Evolutionary conservation across 1,140 invertebrate species (phyloP).

Genomic region (Lerema accius): DNA sequence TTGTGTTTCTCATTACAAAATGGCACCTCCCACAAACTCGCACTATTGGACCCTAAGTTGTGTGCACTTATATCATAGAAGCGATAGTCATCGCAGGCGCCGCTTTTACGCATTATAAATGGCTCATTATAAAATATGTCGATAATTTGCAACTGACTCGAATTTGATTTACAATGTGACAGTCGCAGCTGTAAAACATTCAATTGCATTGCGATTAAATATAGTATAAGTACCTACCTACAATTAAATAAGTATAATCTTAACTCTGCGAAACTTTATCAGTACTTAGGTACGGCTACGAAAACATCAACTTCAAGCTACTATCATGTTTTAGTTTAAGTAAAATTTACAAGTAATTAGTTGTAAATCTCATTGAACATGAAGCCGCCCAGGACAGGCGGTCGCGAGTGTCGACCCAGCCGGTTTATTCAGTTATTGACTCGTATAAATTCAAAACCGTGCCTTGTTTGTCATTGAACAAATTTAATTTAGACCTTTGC

Average conservation of each 20-base stretch:
- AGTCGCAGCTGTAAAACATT: background rate
- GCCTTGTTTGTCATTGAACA: slow-evolving; percentile 23
- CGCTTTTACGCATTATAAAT: slow-evolving; percentile 30
- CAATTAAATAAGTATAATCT: background rate
- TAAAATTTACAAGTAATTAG: slow-evolving; percentile 32
- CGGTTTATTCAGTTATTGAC: slow-evolving; percentile 5
- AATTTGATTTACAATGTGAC: slow-evolving; percentile 15
- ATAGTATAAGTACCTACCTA: too few relatives aligned
- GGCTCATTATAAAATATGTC: slow-evolving; percentile 23
- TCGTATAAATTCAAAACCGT: slow-evolving; percentile 22
- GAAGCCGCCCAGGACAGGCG: slow-evolving; percentile 25
- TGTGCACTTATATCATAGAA: slow-evolving; percentile 28
- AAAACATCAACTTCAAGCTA: background rate
- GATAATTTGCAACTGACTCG: slow-evolving; percentile 11
- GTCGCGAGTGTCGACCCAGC: slow-evolving; percentile 5
- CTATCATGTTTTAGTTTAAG: background rate
- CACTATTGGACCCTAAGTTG: slow-evolving; percentile 46
- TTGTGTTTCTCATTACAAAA: slow-evolving; percentile 52
- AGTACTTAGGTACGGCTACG: background rate
- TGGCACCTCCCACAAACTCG: slow-evolving; percentile 58
- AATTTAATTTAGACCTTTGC: slow-evolving; percentile 21
- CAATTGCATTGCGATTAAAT: background rate
- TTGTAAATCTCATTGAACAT: slow-evolving; percentile 31
- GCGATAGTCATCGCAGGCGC: slow-evolving; percentile 46
- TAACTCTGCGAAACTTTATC: too few relatives aligned